Evolutionary conservation across 2,888 invertebrate species (phyloP), one percentile per base, ranked within the genome.

Genomic region (Oxytorus armatus): DNA sequence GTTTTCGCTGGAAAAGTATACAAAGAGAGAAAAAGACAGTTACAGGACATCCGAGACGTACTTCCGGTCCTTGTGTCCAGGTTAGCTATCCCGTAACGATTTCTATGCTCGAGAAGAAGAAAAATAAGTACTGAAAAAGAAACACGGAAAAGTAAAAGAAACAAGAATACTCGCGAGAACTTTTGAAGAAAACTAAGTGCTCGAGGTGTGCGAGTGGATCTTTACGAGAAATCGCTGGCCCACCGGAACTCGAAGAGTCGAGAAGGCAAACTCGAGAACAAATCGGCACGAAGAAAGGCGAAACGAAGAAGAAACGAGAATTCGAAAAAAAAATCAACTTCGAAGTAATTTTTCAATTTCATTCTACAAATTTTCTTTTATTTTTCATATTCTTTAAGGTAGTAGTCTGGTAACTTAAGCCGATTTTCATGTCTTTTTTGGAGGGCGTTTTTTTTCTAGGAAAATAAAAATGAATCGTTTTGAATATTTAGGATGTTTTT

Each of bases 31-130:
- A 51, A 53, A 29, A 23, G 16, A 33, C 29, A 63, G 42, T 29
- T 42, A 25, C 61, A 25, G 23, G n/a, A 77, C 65, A 77, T 39
- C 65, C 77, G 25, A 55, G 65, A 14, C 57, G 36, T 47, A 70
- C 47, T 57, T 65, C 70, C 63, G 65, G 70, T 61, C n/a, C 23
- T 72, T 49, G 51, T 57, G 63, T 65, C 63, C n/a, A n/a, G n/a
- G n/a, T n/a, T n/a, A n/a, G n/a, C n/a, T n/a, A n/a, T n/a, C n/a
- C n/a, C n/a, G n/a, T n/a, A n/a, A n/a, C n/a, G n/a, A 51, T 25
- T 11, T 63, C 61, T 36, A 33, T 29, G 55, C 11, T 44, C 33
- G 11, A 18, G 51, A 49, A 49, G 4, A 51, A 51, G 69, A 70
- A 21, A 53, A 49, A 11, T 10, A 11, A 16, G 29, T 8, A 61